Conservation (phyloP, 1,140 invertebrate genomes). For the Druon quercuslanigerum region DNA sequence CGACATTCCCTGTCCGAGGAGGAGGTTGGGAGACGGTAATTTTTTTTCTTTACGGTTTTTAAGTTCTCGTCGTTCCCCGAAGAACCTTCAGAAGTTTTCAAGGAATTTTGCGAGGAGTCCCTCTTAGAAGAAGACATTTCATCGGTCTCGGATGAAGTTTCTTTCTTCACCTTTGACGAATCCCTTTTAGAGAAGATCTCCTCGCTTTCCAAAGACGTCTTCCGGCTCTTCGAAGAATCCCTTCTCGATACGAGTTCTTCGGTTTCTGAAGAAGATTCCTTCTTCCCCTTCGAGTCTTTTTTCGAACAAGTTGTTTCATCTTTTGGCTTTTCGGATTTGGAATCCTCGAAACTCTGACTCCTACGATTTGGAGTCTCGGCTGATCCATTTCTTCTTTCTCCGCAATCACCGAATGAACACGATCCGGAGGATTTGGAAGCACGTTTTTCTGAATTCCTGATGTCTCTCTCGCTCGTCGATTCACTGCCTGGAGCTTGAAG, state of each 20-base stretch:
- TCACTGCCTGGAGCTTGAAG: neutral
- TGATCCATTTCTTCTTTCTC: neutral
- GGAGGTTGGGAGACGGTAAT: neutral
- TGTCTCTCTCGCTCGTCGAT: neutral
- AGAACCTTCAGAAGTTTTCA: constrained; percentile 36
- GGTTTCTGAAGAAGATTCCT: neutral
- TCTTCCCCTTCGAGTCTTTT: neutral
- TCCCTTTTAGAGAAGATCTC: neutral
- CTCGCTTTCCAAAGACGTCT: neutral
- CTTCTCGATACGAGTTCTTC: neutral
- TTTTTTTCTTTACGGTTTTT: neutral
- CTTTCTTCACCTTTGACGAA: neutral
- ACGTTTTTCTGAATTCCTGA: neutral
- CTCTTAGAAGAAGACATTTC: constrained; percentile 15
- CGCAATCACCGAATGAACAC: neutral
- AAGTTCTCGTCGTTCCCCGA: constrained; percentile 56
- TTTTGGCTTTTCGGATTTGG: neutral
- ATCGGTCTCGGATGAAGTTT: neutral
- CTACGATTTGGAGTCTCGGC: neutral
- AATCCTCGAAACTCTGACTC: neutral
- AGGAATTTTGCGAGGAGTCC: constrained; percentile 25
- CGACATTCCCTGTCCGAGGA: neutral
- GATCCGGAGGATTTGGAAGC: neutral
- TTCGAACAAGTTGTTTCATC: neutral
- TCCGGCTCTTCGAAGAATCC: neutral